Percentiles rank a stretch among this genome's conserved stretches.
phyloP scores from a whole-genome alignment of 1,140 invertebrate genomes.

The Panagrolaimus sp. region DNA sequence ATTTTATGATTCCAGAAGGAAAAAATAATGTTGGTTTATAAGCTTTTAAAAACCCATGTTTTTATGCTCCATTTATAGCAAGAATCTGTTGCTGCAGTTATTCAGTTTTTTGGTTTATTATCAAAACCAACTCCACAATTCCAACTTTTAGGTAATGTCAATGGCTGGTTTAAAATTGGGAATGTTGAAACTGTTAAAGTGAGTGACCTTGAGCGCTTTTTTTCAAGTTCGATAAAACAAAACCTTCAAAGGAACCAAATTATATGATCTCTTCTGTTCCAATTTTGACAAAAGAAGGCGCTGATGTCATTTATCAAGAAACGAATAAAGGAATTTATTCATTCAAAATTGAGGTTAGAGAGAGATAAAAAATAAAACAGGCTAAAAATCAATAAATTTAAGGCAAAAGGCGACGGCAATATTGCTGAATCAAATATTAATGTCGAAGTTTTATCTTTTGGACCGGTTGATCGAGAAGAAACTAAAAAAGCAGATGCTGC shows the following conservation, averaged over 20 bases:
- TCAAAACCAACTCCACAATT: background rate
- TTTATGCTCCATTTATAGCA: background rate
- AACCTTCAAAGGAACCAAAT: background rate
- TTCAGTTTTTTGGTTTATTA: constrained; percentile 14
- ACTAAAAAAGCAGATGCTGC: too few relatives aligned
- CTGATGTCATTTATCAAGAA: background rate
- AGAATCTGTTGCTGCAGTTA: constrained; percentile 4
- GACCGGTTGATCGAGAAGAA: background rate
- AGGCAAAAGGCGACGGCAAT: background rate
- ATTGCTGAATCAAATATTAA: constrained; percentile 3
- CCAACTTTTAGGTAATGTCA: background rate
- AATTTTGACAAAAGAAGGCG: background rate
- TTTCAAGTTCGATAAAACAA: background rate
- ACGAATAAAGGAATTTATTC: constrained; percentile 8
- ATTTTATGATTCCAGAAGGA: constrained; percentile 14
- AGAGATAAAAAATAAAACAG: background rate
- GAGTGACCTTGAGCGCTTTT: background rate
- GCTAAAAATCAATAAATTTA: background rate
- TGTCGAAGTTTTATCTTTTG: constrained; percentile 14
- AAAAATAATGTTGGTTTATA: background rate
- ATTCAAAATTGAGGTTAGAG: background rate
- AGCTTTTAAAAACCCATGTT: background rate
- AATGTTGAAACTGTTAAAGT: constrained; percentile 7
- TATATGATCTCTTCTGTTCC: constrained; percentile 3
- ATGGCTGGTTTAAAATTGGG: background rate